These are phyloP conservation scores for Forbesichthys papilliferus DNA, from an alignment of 2,113 vertebrate genomes.

Conservation along the genomic window DNA sequence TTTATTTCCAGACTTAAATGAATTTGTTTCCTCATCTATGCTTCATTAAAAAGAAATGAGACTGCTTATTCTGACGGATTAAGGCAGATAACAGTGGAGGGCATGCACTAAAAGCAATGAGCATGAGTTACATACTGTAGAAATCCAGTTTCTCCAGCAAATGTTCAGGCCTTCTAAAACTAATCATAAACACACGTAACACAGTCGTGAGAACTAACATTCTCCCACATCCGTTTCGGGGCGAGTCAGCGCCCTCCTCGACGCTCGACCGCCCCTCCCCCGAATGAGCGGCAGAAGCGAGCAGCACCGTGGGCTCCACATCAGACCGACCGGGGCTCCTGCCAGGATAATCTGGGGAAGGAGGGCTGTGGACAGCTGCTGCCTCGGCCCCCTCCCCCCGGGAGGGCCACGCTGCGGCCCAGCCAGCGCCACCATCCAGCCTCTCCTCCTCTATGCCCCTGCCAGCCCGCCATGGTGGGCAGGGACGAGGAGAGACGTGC, in stretches of 20 bases:
- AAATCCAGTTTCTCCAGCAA: too few species aligned
- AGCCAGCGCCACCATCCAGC: conserved; percentile 29
- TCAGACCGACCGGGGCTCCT: conserved; percentile 46
- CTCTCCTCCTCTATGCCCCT: conserved; percentile 38
- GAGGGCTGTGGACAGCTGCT: conserved; percentile 66
- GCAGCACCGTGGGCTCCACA: conserved; percentile 51
- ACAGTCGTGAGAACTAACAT: conserved; percentile 3
- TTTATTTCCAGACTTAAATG: too few species aligned
- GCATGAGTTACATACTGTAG: too few species aligned
- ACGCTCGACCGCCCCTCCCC: background rate
- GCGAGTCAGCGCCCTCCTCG: conserved; percentile 24
- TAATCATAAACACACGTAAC: background rate
- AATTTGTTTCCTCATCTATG: too few species aligned
- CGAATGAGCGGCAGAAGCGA: conserved; percentile 23
- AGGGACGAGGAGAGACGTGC: conserved; percentile 9
- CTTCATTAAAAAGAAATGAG: too few species aligned
- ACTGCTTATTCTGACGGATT: too few species aligned
- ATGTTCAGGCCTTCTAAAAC: too few species aligned
- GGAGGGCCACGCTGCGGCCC: conserved; percentile 29
- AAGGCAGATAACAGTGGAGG: too few species aligned
- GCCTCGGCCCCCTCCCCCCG: conserved; percentile 21
- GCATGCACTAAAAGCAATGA: too few species aligned
- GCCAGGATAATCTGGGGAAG: conserved; percentile 58
- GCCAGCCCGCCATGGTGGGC: conserved; percentile 35
- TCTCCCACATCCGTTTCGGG: conserved; percentile 23